Evolutionary conservation across 2,888 invertebrate genomes (phyloP), one percentile per base, ranked within the genome.

Genomic region (Chesias legatella): DNA sequence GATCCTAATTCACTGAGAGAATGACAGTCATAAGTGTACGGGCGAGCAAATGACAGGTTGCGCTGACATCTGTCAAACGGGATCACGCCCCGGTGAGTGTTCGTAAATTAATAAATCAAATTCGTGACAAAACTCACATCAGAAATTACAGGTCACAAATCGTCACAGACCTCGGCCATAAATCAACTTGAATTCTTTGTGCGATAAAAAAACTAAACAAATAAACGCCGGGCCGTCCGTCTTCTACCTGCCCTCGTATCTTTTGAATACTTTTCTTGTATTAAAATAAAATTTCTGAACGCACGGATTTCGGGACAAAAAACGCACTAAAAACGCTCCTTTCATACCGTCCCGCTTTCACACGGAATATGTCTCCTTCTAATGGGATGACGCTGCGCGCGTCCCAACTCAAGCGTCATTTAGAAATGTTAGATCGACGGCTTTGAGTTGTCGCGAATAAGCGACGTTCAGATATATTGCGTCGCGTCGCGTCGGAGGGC

Each of bases 111-210:
- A 85, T 86, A 85, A 88, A 86, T 88, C 88, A 86, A 74, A 63
- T 59, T 73, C 82, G 86, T 84, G 88, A 86, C 86, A 86, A 84
- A 84, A 77, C 67, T 84, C 76, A 69, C 82, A 82, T 82, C 81
- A 77, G 60, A 80, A 81, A 83, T 84, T 82, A 84, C 82, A 71
- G 83, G 74, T 83, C 88, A 85, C 85, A 85, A 85, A 82, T 88
- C 88, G 86, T 85, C 88, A 79, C 81, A 79, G 73, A 75, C 60
- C 70, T 66, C 61, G 60, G 58, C 63, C 74, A 80, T 88, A 86
- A 88, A 88, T 88, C 86, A 88, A 81, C 60, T 70, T 43, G 79
- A 71, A 82, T 78, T 80, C 81, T 82, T 81, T 76, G 79, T 73
- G 76, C 55, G 66, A 76, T 68, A 77, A 78, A 79, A 77, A 58